These are phyloP conservation scores for Heteractis magnifica DNA, from an alignment of 92 coral and sea anemone genomes.

Conservation along the genomic window DNA sequence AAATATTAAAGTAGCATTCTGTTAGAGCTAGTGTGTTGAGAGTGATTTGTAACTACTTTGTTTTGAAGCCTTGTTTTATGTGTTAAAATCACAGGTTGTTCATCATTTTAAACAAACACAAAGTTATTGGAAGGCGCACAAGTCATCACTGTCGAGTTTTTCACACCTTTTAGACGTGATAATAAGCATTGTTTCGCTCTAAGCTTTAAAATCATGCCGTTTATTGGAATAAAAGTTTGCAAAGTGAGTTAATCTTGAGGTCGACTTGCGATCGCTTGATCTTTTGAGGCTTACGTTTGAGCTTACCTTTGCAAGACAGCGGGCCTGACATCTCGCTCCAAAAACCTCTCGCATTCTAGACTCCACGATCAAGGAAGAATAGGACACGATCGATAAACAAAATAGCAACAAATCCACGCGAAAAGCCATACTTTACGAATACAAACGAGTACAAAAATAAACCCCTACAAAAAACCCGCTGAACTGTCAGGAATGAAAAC, in stretches of 20 bases:
- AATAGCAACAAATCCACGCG: background rate
- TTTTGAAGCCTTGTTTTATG: background rate
- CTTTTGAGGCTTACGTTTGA: background rate
- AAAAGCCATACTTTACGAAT: background rate
- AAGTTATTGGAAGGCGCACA: background rate
- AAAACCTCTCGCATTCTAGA: conserved; percentile 3
- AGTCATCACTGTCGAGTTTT: background rate
- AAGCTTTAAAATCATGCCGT: no score
- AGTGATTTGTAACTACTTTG: background rate
- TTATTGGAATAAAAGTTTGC: background rate
- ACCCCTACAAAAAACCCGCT: background rate
- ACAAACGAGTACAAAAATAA: conserved; percentile 1
- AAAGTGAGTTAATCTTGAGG: background rate
- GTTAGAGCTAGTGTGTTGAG: background rate
- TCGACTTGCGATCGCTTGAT: background rate
- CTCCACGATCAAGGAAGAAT: background rate
- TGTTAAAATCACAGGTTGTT: conserved; percentile 27
- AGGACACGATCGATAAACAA: background rate
- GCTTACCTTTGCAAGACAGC: conserved; percentile 38
- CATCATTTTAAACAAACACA: background rate
- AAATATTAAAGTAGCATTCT: background rate
- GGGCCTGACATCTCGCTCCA: conserved; percentile 21
- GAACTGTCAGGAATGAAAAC: background rate
- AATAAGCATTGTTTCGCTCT: background rate
- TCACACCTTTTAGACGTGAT: background rate